Percentiles rank a stretch among this genome's conserved stretches.
Evolutionary conservation across 2,888 invertebrate species (phyloP).

Genomic region (Euzetes globulus): DNA sequence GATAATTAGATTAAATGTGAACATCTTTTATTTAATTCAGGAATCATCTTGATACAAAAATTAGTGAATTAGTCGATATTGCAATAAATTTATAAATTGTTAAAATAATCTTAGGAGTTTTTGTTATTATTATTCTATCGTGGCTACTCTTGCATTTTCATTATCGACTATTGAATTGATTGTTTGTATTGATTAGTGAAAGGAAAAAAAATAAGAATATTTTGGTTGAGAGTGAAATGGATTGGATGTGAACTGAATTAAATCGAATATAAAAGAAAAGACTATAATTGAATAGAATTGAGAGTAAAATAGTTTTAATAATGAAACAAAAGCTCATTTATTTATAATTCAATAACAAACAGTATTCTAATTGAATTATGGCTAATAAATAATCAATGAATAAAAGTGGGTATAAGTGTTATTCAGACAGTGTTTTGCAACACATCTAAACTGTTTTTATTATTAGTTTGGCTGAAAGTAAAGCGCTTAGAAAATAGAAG

Average conservation of each 20-base stretch:
- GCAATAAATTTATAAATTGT: no score
- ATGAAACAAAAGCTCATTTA: conserved; percentile 12
- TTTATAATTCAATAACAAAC: background rate
- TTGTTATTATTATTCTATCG: no score
- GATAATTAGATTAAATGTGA: no score
- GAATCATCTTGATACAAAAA: no score
- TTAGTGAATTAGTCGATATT: no score
- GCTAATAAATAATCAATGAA: conserved; percentile 20
- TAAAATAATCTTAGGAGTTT: no score
- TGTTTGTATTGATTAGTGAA: background rate
- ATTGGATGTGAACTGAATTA: no score
- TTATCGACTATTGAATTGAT: conserved; percentile 2
- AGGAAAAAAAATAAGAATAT: conserved; percentile 1
- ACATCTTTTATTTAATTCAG: no score
- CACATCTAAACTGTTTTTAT: background rate
- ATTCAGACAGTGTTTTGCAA: background rate
- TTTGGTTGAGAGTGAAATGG: no score
- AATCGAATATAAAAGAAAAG: no score
- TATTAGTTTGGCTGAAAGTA: background rate
- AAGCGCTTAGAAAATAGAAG: conserved; percentile 1
- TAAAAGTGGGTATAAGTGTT: background rate
- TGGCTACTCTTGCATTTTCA: no score
- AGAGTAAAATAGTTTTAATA: background rate
- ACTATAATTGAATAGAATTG: background rate
- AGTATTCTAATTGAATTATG: conserved; percentile 2